A percentile compares a stretch with the other conserved stretches of the same genome.
Conservation (phyloP, 1,140 invertebrate genomes). For the Myzus persicae region DNA sequence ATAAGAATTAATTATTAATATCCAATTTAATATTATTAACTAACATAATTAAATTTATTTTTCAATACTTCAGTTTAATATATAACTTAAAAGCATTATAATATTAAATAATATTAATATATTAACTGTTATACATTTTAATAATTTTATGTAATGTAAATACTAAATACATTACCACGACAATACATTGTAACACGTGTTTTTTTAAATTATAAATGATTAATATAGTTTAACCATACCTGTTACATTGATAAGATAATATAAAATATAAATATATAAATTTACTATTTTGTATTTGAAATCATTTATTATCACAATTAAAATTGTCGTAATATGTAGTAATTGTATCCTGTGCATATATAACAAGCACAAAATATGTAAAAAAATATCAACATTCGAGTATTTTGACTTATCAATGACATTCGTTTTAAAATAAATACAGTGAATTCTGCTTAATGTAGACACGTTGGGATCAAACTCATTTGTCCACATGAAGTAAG, state of each 20-base stretch:
- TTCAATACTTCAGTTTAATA: not conserved
- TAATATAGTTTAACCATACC: not conserved
- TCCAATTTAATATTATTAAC: not conserved
- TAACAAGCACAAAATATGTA: not conserved
- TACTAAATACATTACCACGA: slow-evolving; percentile 27
- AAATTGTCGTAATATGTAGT: not conserved
- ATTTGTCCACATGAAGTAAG: too few relatives aligned
- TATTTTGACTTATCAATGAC: not conserved
- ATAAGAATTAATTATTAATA: not conserved
- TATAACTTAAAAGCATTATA: not conserved
- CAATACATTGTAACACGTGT: not conserved
- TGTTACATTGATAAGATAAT: not conserved
- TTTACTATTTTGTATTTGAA: not conserved
- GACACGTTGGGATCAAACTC: too few relatives aligned
- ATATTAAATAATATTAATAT: not conserved
- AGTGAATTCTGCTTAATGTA: too few relatives aligned
- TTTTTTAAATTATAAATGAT: slow-evolving; percentile 16
- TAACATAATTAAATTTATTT: not conserved
- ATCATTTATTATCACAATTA: not conserved
- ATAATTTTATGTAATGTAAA: not conserved
- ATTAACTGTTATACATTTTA: not conserved
- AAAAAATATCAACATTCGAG: not conserved
- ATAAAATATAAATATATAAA: not conserved
- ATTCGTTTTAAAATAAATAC: not conserved
- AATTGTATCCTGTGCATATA: not conserved